Evolutionary conservation across 2,888 invertebrate species (phyloP).

Genomic region (Drosophila differens): DNA sequence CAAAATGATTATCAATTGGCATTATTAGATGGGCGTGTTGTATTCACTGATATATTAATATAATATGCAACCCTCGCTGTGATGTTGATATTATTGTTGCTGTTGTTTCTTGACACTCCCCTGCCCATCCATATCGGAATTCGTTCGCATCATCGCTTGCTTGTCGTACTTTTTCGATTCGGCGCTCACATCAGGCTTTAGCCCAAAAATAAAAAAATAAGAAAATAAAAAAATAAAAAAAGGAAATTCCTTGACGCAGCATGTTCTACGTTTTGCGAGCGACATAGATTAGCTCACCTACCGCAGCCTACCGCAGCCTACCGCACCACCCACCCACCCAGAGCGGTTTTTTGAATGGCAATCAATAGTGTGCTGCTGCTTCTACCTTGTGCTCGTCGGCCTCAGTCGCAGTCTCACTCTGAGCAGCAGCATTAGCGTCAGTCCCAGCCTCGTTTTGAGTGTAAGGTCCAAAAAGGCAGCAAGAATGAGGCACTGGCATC

Average conservation of each 20-base stretch:
- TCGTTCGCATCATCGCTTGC: conserved; percentile 28
- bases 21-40: not conserved
- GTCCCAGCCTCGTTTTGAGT: too few species aligned
- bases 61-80: conserved; percentile 19
- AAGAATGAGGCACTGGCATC: not conserved
- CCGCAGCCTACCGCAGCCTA: not conserved
- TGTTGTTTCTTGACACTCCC: conserved; percentile 44
- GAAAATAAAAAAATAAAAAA: not conserved
- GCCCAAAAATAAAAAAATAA: conserved; percentile 11
- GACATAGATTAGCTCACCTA: conserved; percentile 50
- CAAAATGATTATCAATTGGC: not conserved
- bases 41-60: not conserved
- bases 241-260: conserved; percentile 64
- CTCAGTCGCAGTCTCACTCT: not conserved
- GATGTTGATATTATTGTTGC: conserved; percentile 44
- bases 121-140: conserved; percentile 8
- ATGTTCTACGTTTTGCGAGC: conserved; percentile 55
- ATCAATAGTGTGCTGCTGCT: conserved; percentile 23
- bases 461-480: not conserved
- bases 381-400: conserved; percentile 11
- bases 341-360: not conserved
- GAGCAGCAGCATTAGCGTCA: too few species aligned
- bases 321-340: not conserved
- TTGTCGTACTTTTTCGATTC: conserved; percentile 18
- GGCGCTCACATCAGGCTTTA: conserved; percentile 25